Conservation (phyloP, 2,888 invertebrate genomes). For the Melanotus villosus region DNA sequence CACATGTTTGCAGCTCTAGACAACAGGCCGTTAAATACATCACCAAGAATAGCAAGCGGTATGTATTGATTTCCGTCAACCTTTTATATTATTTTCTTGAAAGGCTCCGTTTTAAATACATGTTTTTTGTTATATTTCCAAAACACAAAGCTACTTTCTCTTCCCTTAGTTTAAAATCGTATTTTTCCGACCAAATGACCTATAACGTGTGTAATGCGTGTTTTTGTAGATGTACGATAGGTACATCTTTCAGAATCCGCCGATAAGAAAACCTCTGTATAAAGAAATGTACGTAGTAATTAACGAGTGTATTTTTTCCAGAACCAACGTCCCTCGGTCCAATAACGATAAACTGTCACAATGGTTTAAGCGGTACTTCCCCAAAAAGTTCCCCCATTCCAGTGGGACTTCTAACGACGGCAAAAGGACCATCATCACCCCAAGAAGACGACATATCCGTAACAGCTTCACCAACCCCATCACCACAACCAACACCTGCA, state of each 20-base stretch:
- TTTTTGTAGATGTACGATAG: too few species aligned
- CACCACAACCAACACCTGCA: slow-evolving; percentile 69
- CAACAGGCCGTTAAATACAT: slow-evolving; percentile 72
- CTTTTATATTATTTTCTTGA: too few species aligned
- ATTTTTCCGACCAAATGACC: too few species aligned
- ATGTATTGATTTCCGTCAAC: too few species aligned
- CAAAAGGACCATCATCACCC: slow-evolving; percentile 71
- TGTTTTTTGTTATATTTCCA: too few species aligned
- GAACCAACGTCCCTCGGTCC: slow-evolving; percentile 66
- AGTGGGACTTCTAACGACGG: slow-evolving; percentile 67
- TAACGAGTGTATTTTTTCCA: too few species aligned
- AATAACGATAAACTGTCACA: slow-evolving; percentile 68
- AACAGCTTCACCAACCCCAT: slow-evolving; percentile 75
- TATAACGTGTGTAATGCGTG: too few species aligned
- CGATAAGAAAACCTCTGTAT: too few species aligned
- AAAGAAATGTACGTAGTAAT: too few species aligned
- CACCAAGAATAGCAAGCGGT: slow-evolving; percentile 70
- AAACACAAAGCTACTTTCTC: too few species aligned
- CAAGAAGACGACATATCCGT: slow-evolving; percentile 77
- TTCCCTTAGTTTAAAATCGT: too few species aligned
- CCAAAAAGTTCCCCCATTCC: slow-evolving; percentile 75
- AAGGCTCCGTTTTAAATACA: background rate
- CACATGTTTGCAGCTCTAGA: slow-evolving; percentile 67
- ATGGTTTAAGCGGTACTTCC: slow-evolving; percentile 80
- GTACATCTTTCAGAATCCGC: too few species aligned